Conservation (phyloP, 2,888 invertebrate genomes). For the Parnassius smintheus region DNA sequence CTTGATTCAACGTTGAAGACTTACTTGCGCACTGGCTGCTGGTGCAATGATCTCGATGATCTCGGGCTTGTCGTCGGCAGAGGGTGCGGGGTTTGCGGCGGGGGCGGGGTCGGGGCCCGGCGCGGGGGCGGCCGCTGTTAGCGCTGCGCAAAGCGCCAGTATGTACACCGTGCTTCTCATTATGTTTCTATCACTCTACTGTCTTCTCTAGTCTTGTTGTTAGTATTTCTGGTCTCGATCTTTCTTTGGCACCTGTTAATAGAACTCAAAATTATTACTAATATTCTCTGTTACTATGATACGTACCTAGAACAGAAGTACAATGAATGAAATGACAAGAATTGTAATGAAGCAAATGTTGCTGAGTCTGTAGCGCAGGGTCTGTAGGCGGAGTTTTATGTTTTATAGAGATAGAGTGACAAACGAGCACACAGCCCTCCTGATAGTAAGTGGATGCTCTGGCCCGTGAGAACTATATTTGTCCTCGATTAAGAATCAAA, state of each 20-base stretch:
- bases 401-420: too few relatives aligned
- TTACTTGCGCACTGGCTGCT: slow-evolving; percentile 72
- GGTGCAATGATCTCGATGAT: slow-evolving; percentile 78
- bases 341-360: too few relatives aligned
- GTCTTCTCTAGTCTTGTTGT: slow-evolving; percentile 6
- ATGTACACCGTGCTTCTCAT: slow-evolving; percentile 55
- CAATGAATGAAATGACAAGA: too few relatives aligned
- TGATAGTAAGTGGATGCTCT: too few relatives aligned
- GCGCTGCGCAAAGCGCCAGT: slow-evolving; percentile 44
- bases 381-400: too few relatives aligned
- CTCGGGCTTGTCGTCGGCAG: slow-evolving; percentile 64
- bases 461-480: too few relatives aligned
- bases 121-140: slow-evolving; percentile 45
- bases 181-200: slow-evolving; percentile 27
- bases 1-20: background rate
- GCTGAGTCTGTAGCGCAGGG: too few relatives aligned
- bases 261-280: background rate
- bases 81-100: slow-evolving; percentile 44
- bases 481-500: too few relatives aligned
- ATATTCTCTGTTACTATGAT: too few relatives aligned
- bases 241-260: slow-evolving; percentile 16
- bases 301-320: too few relatives aligned
- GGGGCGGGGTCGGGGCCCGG: slow-evolving; percentile 48
- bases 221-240: background rate
- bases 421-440: too few relatives aligned